These are phyloP conservation scores for Chinchilla lanigera DNA, from an alignment of 2,113 vertebrate genomes.

Conservation along the genomic window DNA sequence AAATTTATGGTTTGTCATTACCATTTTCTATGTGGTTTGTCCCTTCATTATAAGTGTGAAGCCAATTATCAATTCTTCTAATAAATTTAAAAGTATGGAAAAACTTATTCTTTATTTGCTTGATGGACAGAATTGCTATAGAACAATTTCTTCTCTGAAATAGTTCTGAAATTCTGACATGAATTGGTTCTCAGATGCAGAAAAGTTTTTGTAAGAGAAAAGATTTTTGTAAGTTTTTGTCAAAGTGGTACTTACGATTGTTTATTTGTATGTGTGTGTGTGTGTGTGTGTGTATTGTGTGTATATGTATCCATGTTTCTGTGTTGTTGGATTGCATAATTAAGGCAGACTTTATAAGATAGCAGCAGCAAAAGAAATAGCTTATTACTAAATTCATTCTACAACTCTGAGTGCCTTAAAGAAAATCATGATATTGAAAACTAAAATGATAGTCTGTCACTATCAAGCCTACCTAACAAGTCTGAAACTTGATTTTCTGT, in stretches of 20 bases:
- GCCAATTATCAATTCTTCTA: conserved; percentile 24
- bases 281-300: neutral
- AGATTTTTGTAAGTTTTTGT: neutral
- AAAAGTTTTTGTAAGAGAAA: conserved; percentile 3
- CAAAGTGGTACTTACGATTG: neutral
- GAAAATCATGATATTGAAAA: neutral
- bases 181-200: neutral
- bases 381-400: conserved; percentile 25
- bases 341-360: neutral
- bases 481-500: neutral
- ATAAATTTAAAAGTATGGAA: conserved; percentile 10
- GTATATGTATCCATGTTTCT: neutral
- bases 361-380: neutral
- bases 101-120: neutral
- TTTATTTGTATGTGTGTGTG: neutral
- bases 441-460: neutral
- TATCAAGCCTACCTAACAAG: neutral
- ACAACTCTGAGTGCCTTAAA: neutral
- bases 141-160: neutral
- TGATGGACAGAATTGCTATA: neutral
- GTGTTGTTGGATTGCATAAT: neutral
- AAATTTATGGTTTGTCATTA: conserved; percentile 41
- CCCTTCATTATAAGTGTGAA: conserved; percentile 31
- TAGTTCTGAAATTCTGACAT: neutral
- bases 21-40: conserved; percentile 38